Percentiles rank a stretch among this genome's conserved stretches.
phyloP scores from a whole-genome alignment of 1,140 invertebrate genomes.

The Eriosoma lanigerum region DNA sequence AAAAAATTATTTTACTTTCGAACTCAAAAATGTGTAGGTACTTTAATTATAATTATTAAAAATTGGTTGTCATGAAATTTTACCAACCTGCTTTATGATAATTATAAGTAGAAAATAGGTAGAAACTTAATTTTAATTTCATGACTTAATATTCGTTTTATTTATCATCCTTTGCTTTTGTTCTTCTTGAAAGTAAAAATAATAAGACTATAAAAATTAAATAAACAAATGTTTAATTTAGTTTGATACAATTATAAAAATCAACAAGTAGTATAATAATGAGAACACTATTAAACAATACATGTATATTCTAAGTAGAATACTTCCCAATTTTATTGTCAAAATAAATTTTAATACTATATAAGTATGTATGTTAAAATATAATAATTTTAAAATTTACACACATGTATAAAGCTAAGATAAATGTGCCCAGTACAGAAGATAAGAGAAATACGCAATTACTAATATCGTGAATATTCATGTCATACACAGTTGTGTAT shows the following conservation, averaged over 20 bases:
- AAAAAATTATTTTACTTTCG: too few relatives aligned
- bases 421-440: slow-evolving; percentile 2
- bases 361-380: not conserved
- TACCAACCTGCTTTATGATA: too few relatives aligned
- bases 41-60: too few relatives aligned
- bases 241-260: not conserved
- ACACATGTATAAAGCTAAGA: slow-evolving; percentile 22
- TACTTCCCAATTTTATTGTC: too few relatives aligned
- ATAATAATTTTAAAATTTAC: not conserved
- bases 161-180: not conserved
- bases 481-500: slow-evolving; percentile 65
- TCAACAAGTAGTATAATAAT: too few relatives aligned
- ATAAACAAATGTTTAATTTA: not conserved
- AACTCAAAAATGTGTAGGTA: too few relatives aligned
- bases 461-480: not conserved
- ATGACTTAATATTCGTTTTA: not conserved
- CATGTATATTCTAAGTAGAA: not conserved
- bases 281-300: not conserved
- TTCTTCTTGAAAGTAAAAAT: slow-evolving; percentile 24
- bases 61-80: too few relatives aligned
- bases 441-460: slow-evolving; percentile 46
- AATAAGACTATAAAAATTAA: not conserved
- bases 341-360: not conserved
- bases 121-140: too few relatives aligned
- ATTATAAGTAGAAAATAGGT: too few relatives aligned